These are phyloP conservation scores for Noctua pronuba DNA, from an alignment of 2,888 invertebrate genomes.

Conservation along the genomic window DNA sequence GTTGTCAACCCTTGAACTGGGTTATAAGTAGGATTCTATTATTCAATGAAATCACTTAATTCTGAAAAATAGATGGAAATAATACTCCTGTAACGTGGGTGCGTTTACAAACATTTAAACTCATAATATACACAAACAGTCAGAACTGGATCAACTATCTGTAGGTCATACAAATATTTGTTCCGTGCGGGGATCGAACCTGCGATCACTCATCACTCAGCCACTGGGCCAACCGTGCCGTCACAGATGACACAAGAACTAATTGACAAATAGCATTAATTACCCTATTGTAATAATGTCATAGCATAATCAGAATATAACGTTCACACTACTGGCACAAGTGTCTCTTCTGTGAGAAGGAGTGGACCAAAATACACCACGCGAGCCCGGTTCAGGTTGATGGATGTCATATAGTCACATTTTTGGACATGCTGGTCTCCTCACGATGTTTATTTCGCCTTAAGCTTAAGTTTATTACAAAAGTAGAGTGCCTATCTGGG, in stretches of 20 bases:
- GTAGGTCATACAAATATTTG: not conserved
- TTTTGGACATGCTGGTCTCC: not conserved
- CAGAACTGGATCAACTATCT: not conserved
- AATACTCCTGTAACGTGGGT: not conserved
- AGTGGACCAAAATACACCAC: not conserved
- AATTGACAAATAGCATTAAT: not conserved
- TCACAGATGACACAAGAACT: not conserved
- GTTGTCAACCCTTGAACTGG: constrained; percentile 4
- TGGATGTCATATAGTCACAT: not conserved
- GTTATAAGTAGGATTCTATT: not conserved
- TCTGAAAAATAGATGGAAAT: not conserved
- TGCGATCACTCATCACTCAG: not conserved
- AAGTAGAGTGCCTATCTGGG: not conserved
- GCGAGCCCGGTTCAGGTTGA: not conserved
- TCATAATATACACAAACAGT: not conserved
- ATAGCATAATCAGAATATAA: not conserved
- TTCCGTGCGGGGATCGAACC: not conserved
- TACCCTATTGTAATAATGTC: not conserved
- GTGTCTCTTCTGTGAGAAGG: not conserved
- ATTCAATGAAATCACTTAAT: not conserved
- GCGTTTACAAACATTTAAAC: not conserved
- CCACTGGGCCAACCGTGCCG: not conserved
- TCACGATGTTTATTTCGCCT: not conserved
- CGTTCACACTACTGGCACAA: not conserved
- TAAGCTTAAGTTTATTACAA: not conserved